Conservation (phyloP, 2,888 invertebrate species). For the Chirona hameri region DNA sequence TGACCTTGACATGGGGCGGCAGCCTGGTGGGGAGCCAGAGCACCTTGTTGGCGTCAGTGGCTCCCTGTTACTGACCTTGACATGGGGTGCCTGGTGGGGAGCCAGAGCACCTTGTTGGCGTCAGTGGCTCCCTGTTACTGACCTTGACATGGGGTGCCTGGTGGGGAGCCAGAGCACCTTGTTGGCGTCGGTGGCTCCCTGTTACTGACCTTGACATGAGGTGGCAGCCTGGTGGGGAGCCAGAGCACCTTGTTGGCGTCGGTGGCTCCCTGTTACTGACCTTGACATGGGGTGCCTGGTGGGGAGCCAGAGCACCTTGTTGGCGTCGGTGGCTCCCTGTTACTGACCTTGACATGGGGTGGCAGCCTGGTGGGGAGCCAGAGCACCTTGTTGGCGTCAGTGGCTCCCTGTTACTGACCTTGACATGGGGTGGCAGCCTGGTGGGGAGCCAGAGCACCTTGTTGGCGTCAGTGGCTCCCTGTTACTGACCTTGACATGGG, state of each 20-base stretch:
- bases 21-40: neutral
- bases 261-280: neutral
- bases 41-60: constrained; percentile 77
- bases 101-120: too few relatives aligned
- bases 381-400: too few relatives aligned
- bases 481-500: too few relatives aligned
- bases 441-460: neutral
- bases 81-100: too few relatives aligned
- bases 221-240: neutral
- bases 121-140: neutral
- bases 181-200: too few relatives aligned
- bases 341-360: neutral
- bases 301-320: neutral
- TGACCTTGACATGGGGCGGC: constrained; percentile 55
- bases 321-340: too few relatives aligned
- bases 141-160: neutral
- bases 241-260: too few relatives aligned
- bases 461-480: too few relatives aligned
- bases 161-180: neutral
- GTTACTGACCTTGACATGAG: too few relatives aligned
- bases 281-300: neutral
- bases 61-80: too few relatives aligned
- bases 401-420: neutral
- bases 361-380: neutral
- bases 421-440: neutral